Base-by-base conservation (phyloP, 92 coral and sea anemone genomes). In the Blastomussa wellsi region DNA sequence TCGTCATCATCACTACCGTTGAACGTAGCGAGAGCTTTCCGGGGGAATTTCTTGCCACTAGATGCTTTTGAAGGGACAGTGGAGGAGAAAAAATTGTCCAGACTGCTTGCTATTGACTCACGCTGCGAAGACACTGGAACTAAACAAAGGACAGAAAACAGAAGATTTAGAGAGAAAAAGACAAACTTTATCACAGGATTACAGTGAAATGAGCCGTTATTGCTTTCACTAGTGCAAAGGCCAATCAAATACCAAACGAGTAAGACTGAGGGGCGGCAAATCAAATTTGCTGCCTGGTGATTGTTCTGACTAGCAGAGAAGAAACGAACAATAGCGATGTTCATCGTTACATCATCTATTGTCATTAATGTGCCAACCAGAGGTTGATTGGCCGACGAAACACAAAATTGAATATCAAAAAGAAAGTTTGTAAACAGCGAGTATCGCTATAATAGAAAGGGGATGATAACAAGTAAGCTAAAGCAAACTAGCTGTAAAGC, bases 31-130 rank as follows among this genome's bases (percentile, higher is more conserved):
- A 33, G 36, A 12, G 76, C 65, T 76, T 33, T 77, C 69, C 88
- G 77, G 47, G 81, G 82, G 36, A 83, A 77, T 77, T 84, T 84
- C 35, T 66, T 84, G 55, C 77, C 20, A 17, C 47, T 65, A 38
- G 88, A 62, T 5, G 32, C 60, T 84, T 47, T 66, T 17, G 82
- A 47, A 47, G 82, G 33, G 32, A 48, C 72, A 42, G 84, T 49
- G 60, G 88, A 77, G 16, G 88, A 84, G 82, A 84, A 77, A 65
- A 84, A 84, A 57, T 67, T 84, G 65, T 84, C 88, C 83, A 84
- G 57, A 62, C 86, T 74, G 70, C 38, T 60, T 6, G 60, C 53
- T 22, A 84, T 37, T 22, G 88, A 76, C 22, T 35, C 88, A 62
- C 88, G 82, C 55, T 64, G 52, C 41, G 79, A 29, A 4, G 86